phyloP scores from a whole-genome alignment of 2,113 vertebrate species.

The Seriola dumerili region DNA sequence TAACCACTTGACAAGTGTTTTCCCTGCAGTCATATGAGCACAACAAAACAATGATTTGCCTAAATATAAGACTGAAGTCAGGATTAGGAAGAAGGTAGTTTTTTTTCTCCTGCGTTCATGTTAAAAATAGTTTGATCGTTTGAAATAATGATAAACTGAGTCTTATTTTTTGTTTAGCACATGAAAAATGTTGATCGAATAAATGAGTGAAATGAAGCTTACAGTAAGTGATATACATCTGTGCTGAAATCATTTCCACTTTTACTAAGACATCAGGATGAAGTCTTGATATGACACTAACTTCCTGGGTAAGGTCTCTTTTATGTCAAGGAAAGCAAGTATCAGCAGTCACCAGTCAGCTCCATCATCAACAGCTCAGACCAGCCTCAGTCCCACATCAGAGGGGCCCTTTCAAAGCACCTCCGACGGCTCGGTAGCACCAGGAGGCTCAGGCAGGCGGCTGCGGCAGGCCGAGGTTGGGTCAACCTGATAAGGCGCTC shows the following conservation, averaged over 20 bases:
- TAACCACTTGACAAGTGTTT: neutral
- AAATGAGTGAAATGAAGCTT: neutral
- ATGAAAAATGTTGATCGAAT: neutral
- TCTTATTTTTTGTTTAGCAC: too few relatives aligned
- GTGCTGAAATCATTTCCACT: neutral
- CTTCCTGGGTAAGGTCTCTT: conserved; percentile 8
- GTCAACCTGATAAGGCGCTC: conserved; percentile 64
- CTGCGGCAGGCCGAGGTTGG: conserved; percentile 35
- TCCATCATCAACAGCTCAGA: conserved; percentile 44
- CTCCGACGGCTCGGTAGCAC: conserved; percentile 26
- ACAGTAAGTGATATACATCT: neutral
- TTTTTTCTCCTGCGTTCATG: too few relatives aligned
- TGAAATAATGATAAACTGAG: neutral
- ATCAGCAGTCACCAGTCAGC: conserved; percentile 53
- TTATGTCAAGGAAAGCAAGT: conserved; percentile 21
- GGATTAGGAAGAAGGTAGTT: neutral
- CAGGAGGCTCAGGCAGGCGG: conserved; percentile 6
- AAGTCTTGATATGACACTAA: neutral
- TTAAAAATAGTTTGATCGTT: neutral
- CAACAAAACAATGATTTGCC: too few relatives aligned
- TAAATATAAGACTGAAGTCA: neutral
- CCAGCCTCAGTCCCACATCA: conserved; percentile 60
- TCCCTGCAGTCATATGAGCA: too few relatives aligned
- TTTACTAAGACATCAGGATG: neutral
- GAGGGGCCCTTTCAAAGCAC: conserved; percentile 46